Conservation (phyloP, 1,140 invertebrate species). For the Drosophila asahinai region DNA sequence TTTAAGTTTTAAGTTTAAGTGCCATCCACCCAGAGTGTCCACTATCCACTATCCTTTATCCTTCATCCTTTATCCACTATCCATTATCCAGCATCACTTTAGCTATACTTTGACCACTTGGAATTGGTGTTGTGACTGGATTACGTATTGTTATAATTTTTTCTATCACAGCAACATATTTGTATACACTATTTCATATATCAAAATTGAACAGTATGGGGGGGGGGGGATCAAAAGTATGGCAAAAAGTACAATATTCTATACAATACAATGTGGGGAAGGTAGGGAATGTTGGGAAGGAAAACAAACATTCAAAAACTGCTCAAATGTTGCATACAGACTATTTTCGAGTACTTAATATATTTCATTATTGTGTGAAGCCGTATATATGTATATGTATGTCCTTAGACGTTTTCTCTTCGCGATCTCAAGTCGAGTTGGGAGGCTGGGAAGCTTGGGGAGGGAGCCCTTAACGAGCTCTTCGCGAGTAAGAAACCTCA, state of each 20-base stretch:
- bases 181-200: conserved; percentile 73
- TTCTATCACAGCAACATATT: conserved; percentile 81
- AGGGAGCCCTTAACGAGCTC: conserved; percentile 2
- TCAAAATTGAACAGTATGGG: conserved; percentile 45
- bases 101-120: conserved; percentile 35
- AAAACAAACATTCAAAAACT: conserved; percentile 31
- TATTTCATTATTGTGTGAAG: conserved; percentile 37
- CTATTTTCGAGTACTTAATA: conserved; percentile 26
- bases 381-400: conserved; percentile 29
- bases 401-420: conserved; percentile 18
- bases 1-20: conserved; percentile 14
- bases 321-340: conserved; percentile 25
- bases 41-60: conserved; percentile 15
- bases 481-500: conserved; percentile 27
- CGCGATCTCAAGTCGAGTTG: conserved; percentile 10
- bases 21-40: background rate
- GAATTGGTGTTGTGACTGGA: conserved; percentile 71
- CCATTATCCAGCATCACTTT: conserved; percentile 19
- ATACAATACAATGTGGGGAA: conserved; percentile 11
- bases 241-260: conserved; percentile 13
- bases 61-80: conserved; percentile 23
- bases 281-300: no score
- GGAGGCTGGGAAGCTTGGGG: background rate
- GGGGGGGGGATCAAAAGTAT: conserved; percentile 15
- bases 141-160: conserved; percentile 73